Conservation (phyloP, 1,140 invertebrate genomes). For the Daktulosphaira vitifoliae region DNA sequence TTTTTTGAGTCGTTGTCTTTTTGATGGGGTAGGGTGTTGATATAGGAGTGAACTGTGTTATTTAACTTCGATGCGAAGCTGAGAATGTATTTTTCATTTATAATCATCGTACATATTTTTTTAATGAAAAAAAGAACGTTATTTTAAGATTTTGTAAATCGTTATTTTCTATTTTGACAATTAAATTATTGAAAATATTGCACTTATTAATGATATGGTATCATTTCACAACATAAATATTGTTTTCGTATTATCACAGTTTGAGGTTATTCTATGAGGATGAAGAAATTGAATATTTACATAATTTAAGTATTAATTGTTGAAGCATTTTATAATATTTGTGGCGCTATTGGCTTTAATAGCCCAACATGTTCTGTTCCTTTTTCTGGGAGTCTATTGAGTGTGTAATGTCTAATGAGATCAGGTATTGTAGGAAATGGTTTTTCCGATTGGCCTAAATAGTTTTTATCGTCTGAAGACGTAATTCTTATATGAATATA, state of each 20-base stretch:
- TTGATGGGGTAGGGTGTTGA: too few relatives aligned
- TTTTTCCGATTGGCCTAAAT: slow-evolving; percentile 82
- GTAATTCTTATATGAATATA: slow-evolving; percentile 95
- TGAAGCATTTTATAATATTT: slow-evolving; percentile 47
- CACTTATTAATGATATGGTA: slow-evolving; percentile 29
- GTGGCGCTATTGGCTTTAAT: slow-evolving; percentile 74
- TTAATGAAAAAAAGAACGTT: too few relatives aligned
- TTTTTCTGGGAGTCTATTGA: slow-evolving; percentile 81
- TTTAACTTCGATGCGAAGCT: too few relatives aligned
- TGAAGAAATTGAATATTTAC: slow-evolving; percentile 30
- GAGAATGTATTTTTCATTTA: too few relatives aligned
- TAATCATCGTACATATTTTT: too few relatives aligned
- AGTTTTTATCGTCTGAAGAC: slow-evolving; percentile 58
- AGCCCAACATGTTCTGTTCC: slow-evolving; percentile 93
- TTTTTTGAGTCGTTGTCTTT: too few relatives aligned
- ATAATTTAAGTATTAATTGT: background rate
- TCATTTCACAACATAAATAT: slow-evolving; percentile 27
- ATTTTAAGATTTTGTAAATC: too few relatives aligned
- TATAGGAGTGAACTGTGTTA: too few relatives aligned
- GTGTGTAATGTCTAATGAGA: slow-evolving; percentile 86
- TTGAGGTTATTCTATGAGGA: slow-evolving; percentile 11
- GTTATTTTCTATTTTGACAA: too few relatives aligned
- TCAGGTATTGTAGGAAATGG: slow-evolving; percentile 83
- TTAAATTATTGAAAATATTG: too few relatives aligned
- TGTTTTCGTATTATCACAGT: slow-evolving; percentile 23